phyloP scores from a whole-genome alignment of 2,888 invertebrate species.

The Neoscelio sp. region DNA sequence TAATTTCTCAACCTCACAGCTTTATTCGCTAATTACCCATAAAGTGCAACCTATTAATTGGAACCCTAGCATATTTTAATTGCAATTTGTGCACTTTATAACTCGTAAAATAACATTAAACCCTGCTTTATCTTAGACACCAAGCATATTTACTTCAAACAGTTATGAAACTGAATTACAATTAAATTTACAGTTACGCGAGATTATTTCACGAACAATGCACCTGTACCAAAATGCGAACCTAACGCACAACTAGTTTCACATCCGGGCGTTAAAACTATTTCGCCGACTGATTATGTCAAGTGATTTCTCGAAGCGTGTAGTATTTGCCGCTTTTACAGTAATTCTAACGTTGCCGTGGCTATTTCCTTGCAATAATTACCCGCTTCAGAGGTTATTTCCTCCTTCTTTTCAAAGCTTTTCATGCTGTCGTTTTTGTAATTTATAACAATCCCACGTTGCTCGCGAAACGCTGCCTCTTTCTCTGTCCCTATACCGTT shows the following conservation, averaged over 20 bases:
- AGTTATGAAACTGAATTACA: slow-evolving; percentile 41
- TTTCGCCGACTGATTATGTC: slow-evolving; percentile 57
- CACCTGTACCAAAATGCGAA: slow-evolving; percentile 41
- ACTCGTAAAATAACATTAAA: slow-evolving; percentile 2
- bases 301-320: slow-evolving; percentile 53
- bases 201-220: slow-evolving; percentile 37
- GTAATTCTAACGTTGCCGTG: slow-evolving; percentile 31
- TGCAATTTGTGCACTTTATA: slow-evolving; percentile 3
- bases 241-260: slow-evolving; percentile 30
- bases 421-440: slow-evolving; percentile 54
- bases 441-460: slow-evolving; percentile 66
- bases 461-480: slow-evolving; percentile 53
- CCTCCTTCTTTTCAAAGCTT: slow-evolving; percentile 21
- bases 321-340: slow-evolving; percentile 24
- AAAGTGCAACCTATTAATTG: slow-evolving; percentile 39
- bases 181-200: slow-evolving; percentile 47
- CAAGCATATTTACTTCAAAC: slow-evolving; percentile 12
- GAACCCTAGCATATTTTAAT: slow-evolving; percentile 24
- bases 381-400: slow-evolving; percentile 42
- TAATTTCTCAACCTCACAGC: slow-evolving; percentile 37
- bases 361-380: slow-evolving; percentile 55
- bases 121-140: slow-evolving; percentile 1
- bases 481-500: not conserved
- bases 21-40: slow-evolving; percentile 28
- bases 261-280: slow-evolving; percentile 53